Conservation (phyloP, 2,113 vertebrate genomes). For the Sturnira hondurensis region DNA sequence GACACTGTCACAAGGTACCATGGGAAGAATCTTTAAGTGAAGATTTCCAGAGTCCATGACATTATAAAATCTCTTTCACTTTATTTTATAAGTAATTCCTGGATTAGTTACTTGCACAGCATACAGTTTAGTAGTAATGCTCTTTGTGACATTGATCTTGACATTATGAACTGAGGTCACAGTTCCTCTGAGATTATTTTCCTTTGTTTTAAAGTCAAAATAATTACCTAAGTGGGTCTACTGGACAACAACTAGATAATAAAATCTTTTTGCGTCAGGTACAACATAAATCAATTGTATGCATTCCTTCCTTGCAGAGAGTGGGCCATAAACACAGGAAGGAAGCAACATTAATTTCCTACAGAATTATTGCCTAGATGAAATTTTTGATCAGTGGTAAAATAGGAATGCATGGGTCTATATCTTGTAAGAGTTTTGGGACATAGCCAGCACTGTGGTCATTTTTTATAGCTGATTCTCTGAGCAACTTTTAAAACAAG, state of each 20-base stretch:
- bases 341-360: slow-evolving; percentile 25
- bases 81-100: slow-evolving; percentile 72
- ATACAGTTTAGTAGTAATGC: slow-evolving; percentile 68
- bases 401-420: not conserved
- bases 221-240: not conserved
- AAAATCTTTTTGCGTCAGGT: not conserved
- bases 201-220: slow-evolving; percentile 1
- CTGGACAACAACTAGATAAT: not conserved
- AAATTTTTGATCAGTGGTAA: slow-evolving; percentile 11
- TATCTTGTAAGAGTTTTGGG: not conserved
- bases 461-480: slow-evolving; percentile 17
- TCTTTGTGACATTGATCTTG: slow-evolving; percentile 59
- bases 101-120: slow-evolving; percentile 58
- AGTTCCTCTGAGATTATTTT: not conserved
- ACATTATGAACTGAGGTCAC: slow-evolving; percentile 68
- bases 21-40: slow-evolving; percentile 68
- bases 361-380: not conserved
- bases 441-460: not conserved
- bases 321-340: not conserved
- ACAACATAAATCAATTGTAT: not conserved
- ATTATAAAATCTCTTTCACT: slow-evolving; percentile 68
- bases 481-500: slow-evolving; percentile 34
- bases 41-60: slow-evolving; percentile 69
- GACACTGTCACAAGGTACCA: slow-evolving; percentile 46
- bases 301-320: not conserved